phyloP scores from a whole-genome alignment of 2,888 invertebrate genomes.

The Phlogophora meticulosa region DNA sequence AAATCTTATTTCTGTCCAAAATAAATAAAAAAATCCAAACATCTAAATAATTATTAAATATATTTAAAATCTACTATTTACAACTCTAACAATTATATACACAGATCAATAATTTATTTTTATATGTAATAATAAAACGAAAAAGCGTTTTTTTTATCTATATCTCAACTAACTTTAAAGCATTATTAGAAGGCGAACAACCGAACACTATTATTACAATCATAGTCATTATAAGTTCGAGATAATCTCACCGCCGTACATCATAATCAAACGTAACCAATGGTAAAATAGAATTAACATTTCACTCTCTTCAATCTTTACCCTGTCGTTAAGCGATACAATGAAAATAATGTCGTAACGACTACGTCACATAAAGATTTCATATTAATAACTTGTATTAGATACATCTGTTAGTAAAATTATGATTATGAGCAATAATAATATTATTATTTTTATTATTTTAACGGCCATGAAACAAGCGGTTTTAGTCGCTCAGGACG shows the following conservation, averaged over 20 bases:
- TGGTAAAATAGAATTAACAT: conserved; percentile 37
- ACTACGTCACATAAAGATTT: conserved; percentile 46
- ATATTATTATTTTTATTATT: conserved; percentile 32
- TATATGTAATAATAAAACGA: conserved; percentile 71
- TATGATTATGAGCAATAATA: conserved; percentile 54
- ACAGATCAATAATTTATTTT: conserved; percentile 86
- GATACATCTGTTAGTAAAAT: conserved; percentile 58
- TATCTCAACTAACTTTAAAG: conserved; percentile 87
- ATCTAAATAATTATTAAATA: conserved; percentile 81
- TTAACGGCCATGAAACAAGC: conserved; percentile 50
- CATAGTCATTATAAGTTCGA: conserved; percentile 68
- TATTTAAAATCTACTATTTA: conserved; percentile 85
- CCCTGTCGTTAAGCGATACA: conserved; percentile 67
- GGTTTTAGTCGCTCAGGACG: conserved; percentile 14
- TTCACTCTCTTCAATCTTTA: conserved; percentile 51
- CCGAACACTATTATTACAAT: conserved; percentile 82
- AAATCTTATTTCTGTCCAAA: conserved; percentile 71
- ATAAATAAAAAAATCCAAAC: conserved; percentile 75
- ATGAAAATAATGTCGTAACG: conserved; percentile 61
- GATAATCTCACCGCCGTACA: conserved; percentile 59
- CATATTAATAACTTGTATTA: conserved; percentile 60
- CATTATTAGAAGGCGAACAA: conserved; percentile 89
- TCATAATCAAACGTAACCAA: conserved; percentile 46
- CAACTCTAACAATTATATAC: conserved; percentile 89
- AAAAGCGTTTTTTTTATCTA: conserved; percentile 79